Percentiles rank a stretch among this genome's conserved stretches.
phyloP scores from a whole-genome alignment of 1,140 invertebrate species.

The Anadara kagoshimensis region DNA sequence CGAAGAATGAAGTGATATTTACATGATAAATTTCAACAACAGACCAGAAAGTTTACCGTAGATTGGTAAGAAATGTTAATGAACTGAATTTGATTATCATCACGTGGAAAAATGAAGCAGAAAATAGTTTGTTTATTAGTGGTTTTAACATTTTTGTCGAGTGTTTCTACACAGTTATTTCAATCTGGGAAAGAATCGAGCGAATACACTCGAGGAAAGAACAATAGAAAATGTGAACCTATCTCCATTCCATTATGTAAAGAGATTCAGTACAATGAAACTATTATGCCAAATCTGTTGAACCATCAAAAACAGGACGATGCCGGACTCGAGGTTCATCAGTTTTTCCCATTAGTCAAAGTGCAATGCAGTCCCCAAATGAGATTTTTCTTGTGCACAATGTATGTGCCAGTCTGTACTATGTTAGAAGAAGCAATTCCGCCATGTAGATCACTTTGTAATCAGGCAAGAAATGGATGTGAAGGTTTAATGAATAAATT shows the following conservation, averaged over 20 bases:
- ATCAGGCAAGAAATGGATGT: slow-evolving; percentile 79
- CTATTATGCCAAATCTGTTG: slow-evolving; percentile 96
- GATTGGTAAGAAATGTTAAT: background rate
- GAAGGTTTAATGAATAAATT: slow-evolving; percentile 94
- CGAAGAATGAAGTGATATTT: background rate
- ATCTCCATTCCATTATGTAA: slow-evolving; percentile 94
- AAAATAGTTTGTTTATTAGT: slow-evolving; percentile 7
- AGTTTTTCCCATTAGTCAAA: slow-evolving; percentile 96
- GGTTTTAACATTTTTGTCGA: background rate
- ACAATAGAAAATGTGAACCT: slow-evolving; percentile 88
- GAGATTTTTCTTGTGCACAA: slow-evolving; percentile 95
- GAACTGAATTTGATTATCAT: background rate
- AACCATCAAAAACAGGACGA: slow-evolving; percentile 96
- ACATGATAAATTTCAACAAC: background rate
- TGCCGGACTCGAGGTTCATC: slow-evolving; percentile 93
- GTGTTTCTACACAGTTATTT: background rate
- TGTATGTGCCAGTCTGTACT: slow-evolving; percentile 94
- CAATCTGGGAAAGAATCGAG: background rate
- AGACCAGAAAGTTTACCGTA: background rate
- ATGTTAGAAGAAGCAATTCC: slow-evolving; percentile 90
- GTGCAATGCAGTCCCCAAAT: slow-evolving; percentile 95
- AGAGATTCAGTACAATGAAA: slow-evolving; percentile 95
- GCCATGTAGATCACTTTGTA: slow-evolving; percentile 85
- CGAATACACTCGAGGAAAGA: slow-evolving; percentile 22
- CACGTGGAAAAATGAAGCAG: slow-evolving; percentile 4